Conservation (phyloP, 2,113 vertebrate species). For the Astatotilapia flaviijosephi region DNA sequence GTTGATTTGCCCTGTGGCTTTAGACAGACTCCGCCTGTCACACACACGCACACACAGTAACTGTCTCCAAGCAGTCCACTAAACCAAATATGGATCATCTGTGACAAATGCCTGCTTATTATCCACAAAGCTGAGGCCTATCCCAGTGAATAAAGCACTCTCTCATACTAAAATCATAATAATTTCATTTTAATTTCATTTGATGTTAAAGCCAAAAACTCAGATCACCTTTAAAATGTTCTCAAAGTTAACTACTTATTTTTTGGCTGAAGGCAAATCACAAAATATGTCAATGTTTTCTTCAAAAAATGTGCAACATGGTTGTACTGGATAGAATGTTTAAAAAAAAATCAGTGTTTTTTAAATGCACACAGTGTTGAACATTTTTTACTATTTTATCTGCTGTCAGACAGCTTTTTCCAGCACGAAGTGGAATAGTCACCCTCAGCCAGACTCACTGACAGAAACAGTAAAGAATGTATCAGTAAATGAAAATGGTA, state of each 20-base stretch:
- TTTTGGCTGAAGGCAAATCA: background rate
- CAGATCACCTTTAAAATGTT: background rate
- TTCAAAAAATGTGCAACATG: background rate
- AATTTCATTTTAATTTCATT: background rate
- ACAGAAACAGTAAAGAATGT: background rate
- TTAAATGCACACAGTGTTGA: background rate
- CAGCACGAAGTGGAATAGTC: background rate
- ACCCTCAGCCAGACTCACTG: background rate
- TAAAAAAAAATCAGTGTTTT: background rate
- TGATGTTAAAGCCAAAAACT: background rate
- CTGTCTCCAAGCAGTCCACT: conserved; percentile 1
- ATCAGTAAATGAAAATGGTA: background rate
- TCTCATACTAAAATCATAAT: background rate
- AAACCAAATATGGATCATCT: background rate
- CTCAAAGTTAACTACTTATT: background rate
- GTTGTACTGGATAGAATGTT: background rate
- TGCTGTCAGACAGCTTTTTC: background rate
- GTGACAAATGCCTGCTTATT: background rate
- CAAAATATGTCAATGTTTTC: background rate
- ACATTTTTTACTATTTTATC: background rate
- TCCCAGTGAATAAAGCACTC: background rate
- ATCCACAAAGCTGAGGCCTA: background rate
- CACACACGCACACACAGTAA: background rate
- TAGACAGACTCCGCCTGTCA: conserved; percentile 9
- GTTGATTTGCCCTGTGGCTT: conserved; percentile 49